These are phyloP conservation scores for Mergus octosetaceus DNA, from an alignment of 2,797 vertebrate genomes.

Conservation along the genomic window DNA sequence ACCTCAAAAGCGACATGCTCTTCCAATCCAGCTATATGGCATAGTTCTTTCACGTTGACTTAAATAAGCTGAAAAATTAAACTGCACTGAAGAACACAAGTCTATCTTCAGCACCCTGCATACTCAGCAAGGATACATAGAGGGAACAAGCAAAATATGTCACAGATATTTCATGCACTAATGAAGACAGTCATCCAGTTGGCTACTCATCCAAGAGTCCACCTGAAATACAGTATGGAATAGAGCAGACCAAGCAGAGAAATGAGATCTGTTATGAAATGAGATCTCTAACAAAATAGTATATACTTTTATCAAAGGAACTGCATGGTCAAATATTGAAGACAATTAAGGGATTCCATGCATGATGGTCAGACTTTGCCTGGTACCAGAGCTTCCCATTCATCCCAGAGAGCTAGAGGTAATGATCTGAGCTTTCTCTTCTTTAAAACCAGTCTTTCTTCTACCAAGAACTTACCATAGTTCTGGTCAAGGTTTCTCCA, in stretches of 20 bases:
- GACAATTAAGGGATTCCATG: neutral
- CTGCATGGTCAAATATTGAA: neutral
- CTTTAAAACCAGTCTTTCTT: neutral
- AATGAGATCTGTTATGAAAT: neutral
- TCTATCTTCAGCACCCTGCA: neutral
- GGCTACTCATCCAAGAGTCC: neutral
- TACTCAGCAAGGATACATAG: neutral
- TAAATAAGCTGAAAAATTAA: neutral
- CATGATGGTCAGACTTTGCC: neutral
- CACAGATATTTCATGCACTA: neutral
- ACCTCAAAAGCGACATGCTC: accelerated
- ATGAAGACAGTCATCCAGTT: neutral
- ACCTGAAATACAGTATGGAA: neutral
- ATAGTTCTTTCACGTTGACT: neutral
- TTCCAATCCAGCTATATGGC: neutral
- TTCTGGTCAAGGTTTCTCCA: neutral
- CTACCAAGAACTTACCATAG: neutral
- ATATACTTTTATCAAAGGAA: neutral
- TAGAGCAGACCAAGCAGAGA: neutral
- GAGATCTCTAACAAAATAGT: neutral
- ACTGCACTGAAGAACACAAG: neutral
- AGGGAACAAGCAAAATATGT: neutral
- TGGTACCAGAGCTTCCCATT: neutral
- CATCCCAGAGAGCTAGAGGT: neutral
- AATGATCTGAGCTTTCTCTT: neutral